Evolutionary conservation across 2,888 invertebrate species (phyloP).

Genomic region (Pyralis farinalis): DNA sequence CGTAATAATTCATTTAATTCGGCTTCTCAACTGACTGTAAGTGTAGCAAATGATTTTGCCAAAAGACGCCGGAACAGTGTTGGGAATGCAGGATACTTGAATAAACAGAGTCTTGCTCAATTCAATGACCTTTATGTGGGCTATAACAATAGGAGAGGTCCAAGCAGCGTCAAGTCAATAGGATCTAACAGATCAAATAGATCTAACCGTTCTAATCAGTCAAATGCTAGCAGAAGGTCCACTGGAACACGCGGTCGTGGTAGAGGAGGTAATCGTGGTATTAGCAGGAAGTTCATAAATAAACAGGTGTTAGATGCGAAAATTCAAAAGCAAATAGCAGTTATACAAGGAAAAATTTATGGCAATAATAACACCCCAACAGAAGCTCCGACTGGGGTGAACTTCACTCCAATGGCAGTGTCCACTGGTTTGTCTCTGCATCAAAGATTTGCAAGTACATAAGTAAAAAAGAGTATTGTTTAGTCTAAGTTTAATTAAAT

Average conservation of each 20-base stretch:
- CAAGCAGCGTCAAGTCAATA: slow-evolving; percentile 66
- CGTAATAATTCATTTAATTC: slow-evolving; percentile 63
- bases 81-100: slow-evolving; percentile 60
- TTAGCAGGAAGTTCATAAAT: slow-evolving; percentile 59
- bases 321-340: slow-evolving; percentile 70
- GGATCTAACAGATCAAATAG: slow-evolving; percentile 61
- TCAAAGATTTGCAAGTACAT: slow-evolving; percentile 65
- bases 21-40: slow-evolving; percentile 63
- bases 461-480: slow-evolving; percentile 14
- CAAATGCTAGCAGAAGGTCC: slow-evolving; percentile 50
- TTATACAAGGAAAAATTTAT: slow-evolving; percentile 60
- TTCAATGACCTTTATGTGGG: slow-evolving; percentile 59
- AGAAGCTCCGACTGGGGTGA: slow-evolving; percentile 46
- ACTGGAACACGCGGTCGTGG: slow-evolving; percentile 52
- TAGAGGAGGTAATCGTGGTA: slow-evolving; percentile 50
- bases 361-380: slow-evolving; percentile 22
- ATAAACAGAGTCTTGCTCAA: slow-evolving; percentile 60
- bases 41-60: slow-evolving; percentile 67
- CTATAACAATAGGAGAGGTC: slow-evolving; percentile 52
- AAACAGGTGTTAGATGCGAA: slow-evolving; percentile 64
- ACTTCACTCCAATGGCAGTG: slow-evolving; percentile 61
- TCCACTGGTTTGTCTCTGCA: slow-evolving; percentile 64
- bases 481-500: slow-evolving; percentile 2
- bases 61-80: slow-evolving; percentile 65
- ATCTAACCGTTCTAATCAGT: slow-evolving; percentile 46